Evolutionary conservation across 2,888 invertebrate species (phyloP).

Genomic region (Volucella zonaria): DNA sequence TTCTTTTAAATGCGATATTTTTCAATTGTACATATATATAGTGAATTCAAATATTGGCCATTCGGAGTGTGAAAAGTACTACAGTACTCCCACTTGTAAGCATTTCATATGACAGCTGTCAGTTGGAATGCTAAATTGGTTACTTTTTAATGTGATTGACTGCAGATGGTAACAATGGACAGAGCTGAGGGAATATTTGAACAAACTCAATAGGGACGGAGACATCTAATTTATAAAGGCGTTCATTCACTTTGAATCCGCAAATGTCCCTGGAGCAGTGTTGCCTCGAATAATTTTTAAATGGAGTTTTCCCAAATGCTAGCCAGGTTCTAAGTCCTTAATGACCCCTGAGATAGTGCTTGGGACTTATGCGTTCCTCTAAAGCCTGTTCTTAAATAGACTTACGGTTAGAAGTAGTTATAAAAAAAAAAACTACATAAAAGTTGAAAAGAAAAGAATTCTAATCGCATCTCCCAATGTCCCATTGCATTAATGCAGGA

Average conservation of each 20-base stretch:
- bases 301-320: neutral
- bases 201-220: too few species aligned
- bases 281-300: too few species aligned
- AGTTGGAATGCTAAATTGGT: too few species aligned
- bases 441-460: slow-evolving; percentile 38
- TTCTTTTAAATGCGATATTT: slow-evolving; percentile 37
- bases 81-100: too few species aligned
- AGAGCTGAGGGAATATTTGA: too few species aligned
- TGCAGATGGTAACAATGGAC: too few species aligned
- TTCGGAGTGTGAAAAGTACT: neutral
- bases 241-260: too few species aligned
- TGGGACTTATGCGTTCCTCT: slow-evolving; percentile 48
- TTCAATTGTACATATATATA: slow-evolving; percentile 29
- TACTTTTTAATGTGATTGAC: too few species aligned
- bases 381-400: slow-evolving; percentile 34
- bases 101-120: too few species aligned
- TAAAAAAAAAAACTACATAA: slow-evolving; percentile 38
- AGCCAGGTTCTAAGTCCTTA: slow-evolving; percentile 26
- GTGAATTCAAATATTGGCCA: slow-evolving; percentile 40
- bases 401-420: neutral
- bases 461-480: slow-evolving; percentile 71
- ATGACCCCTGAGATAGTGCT: slow-evolving; percentile 20
- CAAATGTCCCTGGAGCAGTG: too few species aligned
- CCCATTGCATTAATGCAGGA: slow-evolving; percentile 72
- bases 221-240: too few species aligned